These are phyloP conservation scores for Eulemur albifrons DNA, from an alignment of 2,797 vertebrate species.

Conservation along the genomic window DNA sequence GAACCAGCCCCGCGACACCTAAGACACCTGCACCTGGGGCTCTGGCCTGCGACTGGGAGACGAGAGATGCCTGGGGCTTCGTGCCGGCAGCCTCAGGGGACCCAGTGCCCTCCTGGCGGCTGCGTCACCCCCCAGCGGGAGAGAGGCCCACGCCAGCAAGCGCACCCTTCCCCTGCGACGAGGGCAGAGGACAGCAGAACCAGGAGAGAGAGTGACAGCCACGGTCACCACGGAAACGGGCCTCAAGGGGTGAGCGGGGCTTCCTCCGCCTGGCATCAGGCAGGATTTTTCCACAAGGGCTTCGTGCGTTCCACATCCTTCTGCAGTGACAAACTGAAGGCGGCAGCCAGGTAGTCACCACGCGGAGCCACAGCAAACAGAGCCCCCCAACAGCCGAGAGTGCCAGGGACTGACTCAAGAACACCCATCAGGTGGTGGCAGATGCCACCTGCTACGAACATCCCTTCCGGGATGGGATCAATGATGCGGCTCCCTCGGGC, in stretches of 20 bases:
- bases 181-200: background rate
- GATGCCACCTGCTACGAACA: background rate
- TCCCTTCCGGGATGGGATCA: fast-evolving
- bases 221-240: slow-evolving; percentile 13
- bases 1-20: fast-evolving
- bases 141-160: fast-evolving
- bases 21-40: background rate
- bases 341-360: fast-evolving
- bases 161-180: background rate
- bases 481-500: fast-evolving
- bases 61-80: fast-evolving
- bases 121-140: fast-evolving
- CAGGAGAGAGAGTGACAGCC: background rate
- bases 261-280: background rate
- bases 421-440: fast-evolving
- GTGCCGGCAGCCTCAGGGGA: fast-evolving
- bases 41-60: fast-evolving
- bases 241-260: background rate
- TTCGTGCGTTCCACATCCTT: background rate
- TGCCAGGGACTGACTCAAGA: background rate
- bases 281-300: background rate
- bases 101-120: fast-evolving
- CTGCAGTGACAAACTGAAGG: fast-evolving
- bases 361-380: background rate
- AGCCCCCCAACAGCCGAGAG: background rate